A percentile compares a stretch with the other conserved stretches of the same genome.
These are phyloP conservation scores for Poeciliopsis prolifica DNA, from an alignment of 2,113 vertebrate species.

Conservation along the genomic window DNA sequence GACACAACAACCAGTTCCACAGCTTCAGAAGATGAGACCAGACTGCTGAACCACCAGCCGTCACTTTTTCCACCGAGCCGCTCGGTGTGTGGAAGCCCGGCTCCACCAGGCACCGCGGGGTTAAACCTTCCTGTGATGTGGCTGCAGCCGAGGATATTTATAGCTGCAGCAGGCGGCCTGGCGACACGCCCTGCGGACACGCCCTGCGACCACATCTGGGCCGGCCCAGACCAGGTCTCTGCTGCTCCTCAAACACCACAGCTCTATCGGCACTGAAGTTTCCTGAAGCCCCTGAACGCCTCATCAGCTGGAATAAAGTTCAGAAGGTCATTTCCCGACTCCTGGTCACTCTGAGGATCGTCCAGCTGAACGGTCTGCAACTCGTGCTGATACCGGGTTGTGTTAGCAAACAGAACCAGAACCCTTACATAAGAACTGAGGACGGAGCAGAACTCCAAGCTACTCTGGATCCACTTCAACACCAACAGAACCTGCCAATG, in stretches of 20 bases:
- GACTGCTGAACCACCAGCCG: no score
- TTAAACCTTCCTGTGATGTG: slow-evolving; percentile 21
- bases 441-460: no score
- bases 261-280: not conserved
- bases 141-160: slow-evolving; percentile 38
- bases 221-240: not conserved
- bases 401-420: not conserved
- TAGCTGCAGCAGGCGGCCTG: slow-evolving; percentile 27
- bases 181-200: slow-evolving; percentile 33
- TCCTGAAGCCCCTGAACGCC: not conserved
- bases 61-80: not conserved
- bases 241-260: rapidly evolving
- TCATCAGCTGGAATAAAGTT: no score
- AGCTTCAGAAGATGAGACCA: no score
- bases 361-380: not conserved
- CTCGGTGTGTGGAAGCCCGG: not conserved
- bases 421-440: not conserved
- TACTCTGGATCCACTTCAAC: no score
- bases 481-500: no score
- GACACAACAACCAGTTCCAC: no score
- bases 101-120: not conserved
- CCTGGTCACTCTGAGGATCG: not conserved
- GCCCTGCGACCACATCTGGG: not conserved
- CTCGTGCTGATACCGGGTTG: no score
- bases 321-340: not conserved